Evolutionary conservation across 2,797 vertebrate genomes (phyloP).

Genomic region (Enteromius thamalakanensis): DNA sequence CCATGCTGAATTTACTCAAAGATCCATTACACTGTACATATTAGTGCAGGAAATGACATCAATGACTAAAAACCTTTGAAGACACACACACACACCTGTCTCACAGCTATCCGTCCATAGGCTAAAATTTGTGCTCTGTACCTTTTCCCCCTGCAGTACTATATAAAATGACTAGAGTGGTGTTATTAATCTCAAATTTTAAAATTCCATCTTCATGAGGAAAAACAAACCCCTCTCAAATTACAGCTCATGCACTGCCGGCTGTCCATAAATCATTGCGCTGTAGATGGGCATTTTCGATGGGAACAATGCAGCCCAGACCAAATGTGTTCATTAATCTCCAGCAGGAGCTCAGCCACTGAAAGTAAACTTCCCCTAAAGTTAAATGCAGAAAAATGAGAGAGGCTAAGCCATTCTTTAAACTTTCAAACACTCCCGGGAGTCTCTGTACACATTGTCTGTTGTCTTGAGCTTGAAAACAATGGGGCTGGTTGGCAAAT

Average conservation of each 20-base stretch:
- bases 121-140: neutral
- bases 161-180: slow-evolving; percentile 64
- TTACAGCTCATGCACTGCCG: slow-evolving; percentile 75
- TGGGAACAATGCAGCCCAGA: slow-evolving; percentile 59
- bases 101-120: neutral
- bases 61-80: neutral
- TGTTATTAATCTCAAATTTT: slow-evolving; percentile 78
- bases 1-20: neutral
- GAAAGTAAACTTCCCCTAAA: slow-evolving; percentile 65
- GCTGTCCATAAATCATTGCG: slow-evolving; percentile 79
- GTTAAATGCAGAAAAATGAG: slow-evolving; percentile 59
- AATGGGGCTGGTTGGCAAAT: slow-evolving; percentile 9
- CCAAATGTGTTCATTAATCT: slow-evolving; percentile 80
- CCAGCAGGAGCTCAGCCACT: slow-evolving; percentile 63
- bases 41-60: neutral
- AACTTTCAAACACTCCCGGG: slow-evolving; percentile 24
- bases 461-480: slow-evolving; percentile 18
- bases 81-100: neutral
- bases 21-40: neutral
- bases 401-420: slow-evolving; percentile 41
- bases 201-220: slow-evolving; percentile 79
- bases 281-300: slow-evolving; percentile 64
- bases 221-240: slow-evolving; percentile 80
- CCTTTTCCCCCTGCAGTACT: neutral
- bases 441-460: neutral